A percentile compares a stretch with the other conserved stretches of the same genome.
phyloP scores from a whole-genome alignment of 2,113 vertebrate species.

The Prolemur simus region DNA sequence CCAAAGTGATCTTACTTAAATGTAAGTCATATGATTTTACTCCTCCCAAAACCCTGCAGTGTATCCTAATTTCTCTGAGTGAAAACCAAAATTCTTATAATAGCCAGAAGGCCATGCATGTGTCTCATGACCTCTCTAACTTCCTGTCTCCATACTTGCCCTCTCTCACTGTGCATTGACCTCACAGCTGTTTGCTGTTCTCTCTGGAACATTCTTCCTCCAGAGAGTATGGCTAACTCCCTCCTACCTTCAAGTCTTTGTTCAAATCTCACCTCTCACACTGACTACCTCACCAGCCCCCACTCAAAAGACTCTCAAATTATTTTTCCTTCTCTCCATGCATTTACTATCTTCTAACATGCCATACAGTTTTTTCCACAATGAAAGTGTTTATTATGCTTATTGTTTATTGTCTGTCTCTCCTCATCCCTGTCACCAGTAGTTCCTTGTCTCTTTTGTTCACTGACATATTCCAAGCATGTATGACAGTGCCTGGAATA shows the following conservation, averaged over 20 bases:
- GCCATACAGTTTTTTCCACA: neutral
- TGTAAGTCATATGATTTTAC: neutral
- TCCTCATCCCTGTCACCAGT: neutral
- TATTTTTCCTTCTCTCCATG: neutral
- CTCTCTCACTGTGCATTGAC: neutral
- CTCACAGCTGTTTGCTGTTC: neutral
- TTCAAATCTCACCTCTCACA: neutral
- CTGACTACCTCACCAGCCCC: neutral
- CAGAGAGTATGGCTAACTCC: neutral
- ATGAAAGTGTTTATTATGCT: neutral
- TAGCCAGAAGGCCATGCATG: neutral
- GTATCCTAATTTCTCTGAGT: neutral
- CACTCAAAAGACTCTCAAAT: neutral
- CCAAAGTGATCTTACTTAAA: neutral
- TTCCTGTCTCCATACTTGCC: neutral
- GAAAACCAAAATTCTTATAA: neutral
- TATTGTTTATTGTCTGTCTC: neutral
- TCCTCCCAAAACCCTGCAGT: neutral
- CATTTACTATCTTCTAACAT: neutral
- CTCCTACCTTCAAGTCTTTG: neutral
- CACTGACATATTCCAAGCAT: neutral
- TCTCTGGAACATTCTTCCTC: neutral
- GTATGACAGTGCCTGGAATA: neutral
- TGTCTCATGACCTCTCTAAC: neutral
- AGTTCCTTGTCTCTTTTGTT: neutral